Evolutionary conservation across 2,797 vertebrate genomes (phyloP).

Genomic region (Tragopan temminckii): DNA sequence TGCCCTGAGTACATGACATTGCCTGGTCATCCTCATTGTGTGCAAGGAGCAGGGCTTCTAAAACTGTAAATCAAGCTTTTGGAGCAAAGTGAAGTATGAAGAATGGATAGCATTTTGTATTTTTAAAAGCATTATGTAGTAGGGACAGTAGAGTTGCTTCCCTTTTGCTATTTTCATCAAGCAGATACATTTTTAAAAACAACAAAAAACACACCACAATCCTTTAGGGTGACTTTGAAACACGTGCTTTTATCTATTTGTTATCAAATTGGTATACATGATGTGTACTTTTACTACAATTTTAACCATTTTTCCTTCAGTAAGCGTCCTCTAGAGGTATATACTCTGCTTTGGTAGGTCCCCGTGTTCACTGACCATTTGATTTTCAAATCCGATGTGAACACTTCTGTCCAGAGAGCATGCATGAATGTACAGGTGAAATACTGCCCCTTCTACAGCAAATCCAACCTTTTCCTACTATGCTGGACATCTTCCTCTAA

Average conservation of each 20-base stretch:
- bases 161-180: conserved; percentile 20
- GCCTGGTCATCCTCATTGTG: not conserved
- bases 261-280: not conserved
- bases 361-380: not conserved
- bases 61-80: not conserved
- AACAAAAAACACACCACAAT: not conserved
- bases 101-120: not conserved
- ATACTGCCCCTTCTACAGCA: not conserved
- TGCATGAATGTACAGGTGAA: not conserved
- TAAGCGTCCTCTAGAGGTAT: not conserved
- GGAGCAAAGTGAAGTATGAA: not conserved
- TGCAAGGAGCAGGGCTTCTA: not conserved
- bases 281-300: not conserved
- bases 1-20: not conserved
- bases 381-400: not conserved
- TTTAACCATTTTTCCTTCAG: not conserved
- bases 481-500: not conserved
- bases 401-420: not conserved
- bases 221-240: not conserved
- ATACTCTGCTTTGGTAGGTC: not conserved
- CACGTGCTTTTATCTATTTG: not conserved
- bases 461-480: not conserved
- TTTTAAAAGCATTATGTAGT: not conserved
- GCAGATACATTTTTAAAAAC: not conserved
- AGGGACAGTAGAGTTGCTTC: not conserved